Conservation (phyloP, 2,797 vertebrate genomes). For the Amblyopsis hoosieri region DNA sequence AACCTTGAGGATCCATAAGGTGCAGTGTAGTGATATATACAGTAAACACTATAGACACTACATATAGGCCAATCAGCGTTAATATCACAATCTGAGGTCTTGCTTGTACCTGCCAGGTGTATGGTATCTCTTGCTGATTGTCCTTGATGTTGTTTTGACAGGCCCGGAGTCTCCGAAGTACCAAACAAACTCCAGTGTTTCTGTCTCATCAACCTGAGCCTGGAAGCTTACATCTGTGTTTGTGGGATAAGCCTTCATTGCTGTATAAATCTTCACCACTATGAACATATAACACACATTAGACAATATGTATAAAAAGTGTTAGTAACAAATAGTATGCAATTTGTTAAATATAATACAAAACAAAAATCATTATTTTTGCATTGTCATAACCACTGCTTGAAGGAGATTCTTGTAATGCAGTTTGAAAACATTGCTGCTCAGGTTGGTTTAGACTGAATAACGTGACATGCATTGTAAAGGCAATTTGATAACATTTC, state of each 20-base stretch:
- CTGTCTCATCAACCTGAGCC: constrained; percentile 57
- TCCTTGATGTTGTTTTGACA: constrained; percentile 66
- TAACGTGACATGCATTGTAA: constrained; percentile 11
- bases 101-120: constrained; percentile 70
- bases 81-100: neutral
- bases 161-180: constrained; percentile 75
- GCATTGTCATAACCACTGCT: neutral
- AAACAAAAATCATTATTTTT: neutral
- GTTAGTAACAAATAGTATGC: too few species aligned
- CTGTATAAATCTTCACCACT: constrained; percentile 73
- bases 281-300: constrained; percentile 7
- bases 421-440: neutral
- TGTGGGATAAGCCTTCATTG: constrained; percentile 72
- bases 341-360: neutral
- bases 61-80: neutral
- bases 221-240: constrained; percentile 71
- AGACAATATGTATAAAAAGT: neutral
- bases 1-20: too few species aligned
- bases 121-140: constrained; percentile 67
- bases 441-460: constrained; percentile 17
- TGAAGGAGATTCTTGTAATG: neutral
- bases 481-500: neutral
- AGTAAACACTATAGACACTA: too few species aligned
- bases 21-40: too few species aligned
- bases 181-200: constrained; percentile 76